Evolutionary conservation across 2,888 invertebrate genomes (phyloP).

Genomic region (Leptinotarsa tumamoca): DNA sequence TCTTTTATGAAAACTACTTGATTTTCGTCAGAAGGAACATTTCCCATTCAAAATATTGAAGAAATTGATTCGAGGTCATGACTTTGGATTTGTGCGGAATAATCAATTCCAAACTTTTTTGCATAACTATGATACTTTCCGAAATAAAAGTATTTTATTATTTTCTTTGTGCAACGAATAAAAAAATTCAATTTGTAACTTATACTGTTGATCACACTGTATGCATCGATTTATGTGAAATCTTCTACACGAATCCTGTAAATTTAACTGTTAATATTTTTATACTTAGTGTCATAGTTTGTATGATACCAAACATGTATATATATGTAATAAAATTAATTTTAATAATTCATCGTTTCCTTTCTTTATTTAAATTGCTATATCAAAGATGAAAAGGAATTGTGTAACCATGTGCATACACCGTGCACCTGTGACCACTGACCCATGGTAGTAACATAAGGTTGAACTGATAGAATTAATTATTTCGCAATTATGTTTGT

Average conservation of each 20-base stretch:
- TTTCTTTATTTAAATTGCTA: slow-evolving; percentile 12
- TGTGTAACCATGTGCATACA: slow-evolving; percentile 24
- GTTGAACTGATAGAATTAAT: slow-evolving; percentile 24
- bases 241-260: background rate
- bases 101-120: no score
- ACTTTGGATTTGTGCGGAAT: no score
- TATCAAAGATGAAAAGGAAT: slow-evolving; percentile 21
- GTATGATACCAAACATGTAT: slow-evolving; percentile 59
- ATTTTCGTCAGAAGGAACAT: no score
- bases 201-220: no score
- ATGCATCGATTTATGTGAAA: background rate
- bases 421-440: slow-evolving; percentile 25
- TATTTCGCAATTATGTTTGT: slow-evolving; percentile 22
- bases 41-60: no score
- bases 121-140: no score
- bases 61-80: no score
- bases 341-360: slow-evolving; percentile 24
- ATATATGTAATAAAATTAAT: slow-evolving; percentile 53
- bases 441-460: slow-evolving; percentile 26
- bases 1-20: no score
- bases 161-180: no score
- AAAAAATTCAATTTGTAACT: no score
- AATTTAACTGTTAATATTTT: slow-evolving; percentile 21
- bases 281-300: slow-evolving; percentile 53
- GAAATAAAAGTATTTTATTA: no score